A percentile compares a stretch with the other conserved stretches of the same genome.
phyloP scores from a whole-genome alignment of 2,888 invertebrate species.

The Fragum sueziense region DNA sequence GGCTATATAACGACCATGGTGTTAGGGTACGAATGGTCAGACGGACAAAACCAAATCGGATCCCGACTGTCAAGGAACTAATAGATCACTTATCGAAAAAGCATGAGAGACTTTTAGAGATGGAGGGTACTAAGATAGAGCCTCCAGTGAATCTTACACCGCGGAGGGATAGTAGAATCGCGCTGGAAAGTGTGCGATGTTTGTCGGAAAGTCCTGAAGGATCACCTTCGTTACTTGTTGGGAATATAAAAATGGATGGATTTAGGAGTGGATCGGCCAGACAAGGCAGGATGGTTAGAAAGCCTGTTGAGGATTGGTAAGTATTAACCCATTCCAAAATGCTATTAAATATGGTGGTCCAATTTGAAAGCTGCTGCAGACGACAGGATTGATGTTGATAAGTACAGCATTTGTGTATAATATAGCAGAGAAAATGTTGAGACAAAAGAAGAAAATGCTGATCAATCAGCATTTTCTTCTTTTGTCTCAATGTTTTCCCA shows the following conservation, averaged over 20 bases:
- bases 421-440: no score
- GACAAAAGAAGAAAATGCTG: no score
- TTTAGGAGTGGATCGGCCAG: background rate
- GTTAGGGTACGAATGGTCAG: constrained; percentile 64
- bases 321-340: background rate
- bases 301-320: constrained; percentile 5
- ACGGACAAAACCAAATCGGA: constrained; percentile 56
- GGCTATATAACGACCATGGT: constrained; percentile 69
- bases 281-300: background rate
- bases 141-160: background rate
- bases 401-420: no score
- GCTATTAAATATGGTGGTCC: no score
- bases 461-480: no score
- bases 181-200: constrained; percentile 19
- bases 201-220: constrained; percentile 34
- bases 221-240: background rate
- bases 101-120: constrained; percentile 64
- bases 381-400: no score
- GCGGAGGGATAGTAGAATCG: background rate
- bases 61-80: constrained; percentile 69
- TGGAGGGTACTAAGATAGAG: constrained; percentile 46
- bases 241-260: background rate
- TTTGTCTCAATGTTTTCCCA: no score
- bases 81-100: constrained; percentile 69
- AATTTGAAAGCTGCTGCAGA: no score